Percentiles rank a stretch among this genome's conserved stretches.
phyloP scores from a whole-genome alignment of 2,113 vertebrate genomes.

The Abramis brama region DNA sequence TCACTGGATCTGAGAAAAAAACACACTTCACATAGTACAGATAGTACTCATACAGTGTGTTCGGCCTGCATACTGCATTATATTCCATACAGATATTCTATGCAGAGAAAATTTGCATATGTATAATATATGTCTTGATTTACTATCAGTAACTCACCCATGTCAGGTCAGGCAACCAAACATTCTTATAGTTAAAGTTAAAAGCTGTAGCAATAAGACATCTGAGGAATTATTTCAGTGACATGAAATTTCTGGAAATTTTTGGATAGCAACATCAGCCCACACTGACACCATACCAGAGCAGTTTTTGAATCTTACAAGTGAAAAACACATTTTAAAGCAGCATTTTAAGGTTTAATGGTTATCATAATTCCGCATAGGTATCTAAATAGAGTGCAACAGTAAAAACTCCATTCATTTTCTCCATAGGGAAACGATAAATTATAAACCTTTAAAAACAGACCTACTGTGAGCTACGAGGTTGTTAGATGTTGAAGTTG shows the following conservation, averaged over 20 bases:
- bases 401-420: no score
- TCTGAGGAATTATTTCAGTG: not conserved
- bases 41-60: no score
- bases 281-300: not conserved
- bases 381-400: not conserved
- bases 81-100: not conserved
- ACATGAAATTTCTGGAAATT: not conserved
- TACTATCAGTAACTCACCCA: not conserved
- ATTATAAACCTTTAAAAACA: no score
- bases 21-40: constrained; percentile 10
- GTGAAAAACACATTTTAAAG: not conserved
- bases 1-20: constrained; percentile 11
- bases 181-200: not conserved
- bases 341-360: not conserved
- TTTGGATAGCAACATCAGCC: not conserved
- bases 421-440: no score
- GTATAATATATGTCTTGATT: not conserved
- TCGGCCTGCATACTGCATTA: not conserved
- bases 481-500: no score
- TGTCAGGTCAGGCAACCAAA: not conserved
- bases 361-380: not conserved
- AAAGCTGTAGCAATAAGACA: not conserved
- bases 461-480: no score
- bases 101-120: not conserved
- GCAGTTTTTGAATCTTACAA: not conserved